These are phyloP conservation scores for Crossocerus cetratus DNA, from an alignment of 2,888 invertebrate genomes.

Conservation along the genomic window DNA sequence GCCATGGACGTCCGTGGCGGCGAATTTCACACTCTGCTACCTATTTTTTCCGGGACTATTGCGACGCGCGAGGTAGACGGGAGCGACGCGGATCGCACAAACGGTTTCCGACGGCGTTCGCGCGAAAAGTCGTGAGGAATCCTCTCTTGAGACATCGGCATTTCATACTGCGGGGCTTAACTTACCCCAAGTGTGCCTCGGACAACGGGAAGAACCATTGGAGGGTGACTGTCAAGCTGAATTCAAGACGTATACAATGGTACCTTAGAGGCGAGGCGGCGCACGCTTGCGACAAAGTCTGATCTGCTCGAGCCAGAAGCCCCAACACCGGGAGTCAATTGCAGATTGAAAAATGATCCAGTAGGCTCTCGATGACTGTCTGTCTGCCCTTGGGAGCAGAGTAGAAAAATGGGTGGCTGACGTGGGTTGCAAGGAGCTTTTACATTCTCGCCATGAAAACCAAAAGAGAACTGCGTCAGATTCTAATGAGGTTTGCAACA, in stretches of 20 bases:
- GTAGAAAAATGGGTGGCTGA: not conserved
- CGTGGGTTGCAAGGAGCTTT: not conserved
- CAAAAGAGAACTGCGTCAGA: not conserved
- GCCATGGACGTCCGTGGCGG: not conserved
- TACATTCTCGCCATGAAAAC: not conserved
- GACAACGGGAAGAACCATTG: conserved; percentile 46
- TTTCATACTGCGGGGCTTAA: conserved; percentile 54
- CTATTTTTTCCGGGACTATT: conserved; percentile 6
- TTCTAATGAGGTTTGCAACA: conserved; percentile 23
- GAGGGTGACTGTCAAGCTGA: conserved; percentile 36
- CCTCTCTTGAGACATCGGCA: conserved; percentile 63
- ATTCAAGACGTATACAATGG: conserved; percentile 41
- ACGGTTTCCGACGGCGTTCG: conserved; percentile 18
- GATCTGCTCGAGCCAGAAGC: conserved; percentile 22
- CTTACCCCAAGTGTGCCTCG: conserved; percentile 50
- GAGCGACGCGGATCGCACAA: not conserved
- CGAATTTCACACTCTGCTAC: conserved; percentile 1
- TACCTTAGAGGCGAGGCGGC: conserved; percentile 7
- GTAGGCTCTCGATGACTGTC: not conserved
- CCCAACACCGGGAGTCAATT: conserved; percentile 3
- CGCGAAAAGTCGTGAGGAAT: conserved; percentile 49
- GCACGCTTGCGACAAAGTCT: conserved; percentile 11
- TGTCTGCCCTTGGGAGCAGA: not conserved
- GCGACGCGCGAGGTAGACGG: conserved; percentile 16
- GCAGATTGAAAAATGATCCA: conserved; percentile 1